These are phyloP conservation scores for Drosophila aldrichi DNA, from an alignment of 2,888 invertebrate genomes.

Conservation along the genomic window DNA sequence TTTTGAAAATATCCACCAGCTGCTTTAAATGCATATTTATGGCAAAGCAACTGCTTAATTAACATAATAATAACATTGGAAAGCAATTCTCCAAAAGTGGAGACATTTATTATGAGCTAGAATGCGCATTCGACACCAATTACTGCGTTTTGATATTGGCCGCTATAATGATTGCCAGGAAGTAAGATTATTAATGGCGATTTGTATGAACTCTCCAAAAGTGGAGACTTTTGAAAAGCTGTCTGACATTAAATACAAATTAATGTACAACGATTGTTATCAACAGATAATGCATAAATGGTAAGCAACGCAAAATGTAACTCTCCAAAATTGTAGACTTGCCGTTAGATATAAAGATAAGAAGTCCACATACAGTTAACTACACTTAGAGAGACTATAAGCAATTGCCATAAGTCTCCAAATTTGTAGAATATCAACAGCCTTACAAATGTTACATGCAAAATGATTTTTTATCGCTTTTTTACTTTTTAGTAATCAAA, in stretches of 20 bases:
- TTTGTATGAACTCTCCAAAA: slow-evolving; percentile 13
- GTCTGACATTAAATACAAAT: accelerated
- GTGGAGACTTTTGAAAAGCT: not conserved
- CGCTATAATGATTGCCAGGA: no score
- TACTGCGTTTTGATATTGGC: not conserved
- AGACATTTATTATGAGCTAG: slow-evolving; percentile 7
- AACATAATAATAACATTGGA: slow-evolving; percentile 15
- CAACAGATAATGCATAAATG: not conserved
- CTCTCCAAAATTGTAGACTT: slow-evolving; percentile 35
- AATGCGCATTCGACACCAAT: not conserved
- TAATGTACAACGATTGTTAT: not conserved
- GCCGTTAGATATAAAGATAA: not conserved
- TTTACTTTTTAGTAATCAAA: slow-evolving; percentile 1
- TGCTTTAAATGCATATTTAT: slow-evolving; percentile 5
- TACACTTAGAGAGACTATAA: no score
- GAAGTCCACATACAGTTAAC: not conserved
- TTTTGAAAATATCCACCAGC: slow-evolving; percentile 25
- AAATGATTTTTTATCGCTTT: not conserved
- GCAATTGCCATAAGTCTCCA: slow-evolving; percentile 4
- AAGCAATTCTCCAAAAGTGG: slow-evolving; percentile 7
- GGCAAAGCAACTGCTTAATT: slow-evolving; percentile 4
- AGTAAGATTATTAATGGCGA: not conserved
- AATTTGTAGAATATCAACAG: slow-evolving; percentile 6
- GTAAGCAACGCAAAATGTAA: not conserved
- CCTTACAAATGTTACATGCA: slow-evolving; percentile 7